Evolutionary conservation across 2,113 vertebrate genomes (phyloP), one percentile per base, ranked within the genome.

Genomic region (Argyrosomus japonicus): DNA sequence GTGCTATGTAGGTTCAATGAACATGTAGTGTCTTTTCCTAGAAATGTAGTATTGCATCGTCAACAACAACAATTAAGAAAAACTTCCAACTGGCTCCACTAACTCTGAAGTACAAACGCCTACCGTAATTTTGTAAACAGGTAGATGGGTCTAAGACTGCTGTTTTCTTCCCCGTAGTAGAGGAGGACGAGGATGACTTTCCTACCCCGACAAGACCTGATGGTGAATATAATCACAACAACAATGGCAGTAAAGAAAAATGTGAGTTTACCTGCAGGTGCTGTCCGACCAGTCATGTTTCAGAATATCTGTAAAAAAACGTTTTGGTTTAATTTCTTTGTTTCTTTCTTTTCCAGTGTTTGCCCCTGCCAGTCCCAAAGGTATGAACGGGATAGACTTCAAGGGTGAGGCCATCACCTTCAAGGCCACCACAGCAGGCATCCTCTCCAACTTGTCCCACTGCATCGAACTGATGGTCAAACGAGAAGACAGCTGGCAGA

Each of bases 361-460:
- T 91, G 90, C 96, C 0, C 93, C 96, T 72, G 95, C 96, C 81
- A 96, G 95, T 87, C 96, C 96, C 21, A 99, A 97, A 96, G 96
- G 95, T 79, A 96, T 97, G 83, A 98, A 97, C 86, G 98, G 97
- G 54, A 98, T 99, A 90, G 98, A 99, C 93, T 99, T 99, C 89
- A 99, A 99, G 95, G 98, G 98, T 3, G 98, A 99, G 93, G 98
- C 98, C 68, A 99, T 99, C 94, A 99, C 98, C 77, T 99, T 99
- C 91, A 99, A 99, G 93, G 98, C 98, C 89, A 99, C 98, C 54
- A 99, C 98, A 70, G 98, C 97, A 67, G 98, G 98, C 70, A 99
- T 99, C 79, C 96, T 99, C 79, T 97, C 98, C 53, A 99, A 98
- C 0, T 94, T 99, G 47, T 99, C 98, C 78, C 97, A 99, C 89